Base-by-base conservation (phyloP, 2,113 vertebrate species). In the Oryzias celebensis region DNA sequence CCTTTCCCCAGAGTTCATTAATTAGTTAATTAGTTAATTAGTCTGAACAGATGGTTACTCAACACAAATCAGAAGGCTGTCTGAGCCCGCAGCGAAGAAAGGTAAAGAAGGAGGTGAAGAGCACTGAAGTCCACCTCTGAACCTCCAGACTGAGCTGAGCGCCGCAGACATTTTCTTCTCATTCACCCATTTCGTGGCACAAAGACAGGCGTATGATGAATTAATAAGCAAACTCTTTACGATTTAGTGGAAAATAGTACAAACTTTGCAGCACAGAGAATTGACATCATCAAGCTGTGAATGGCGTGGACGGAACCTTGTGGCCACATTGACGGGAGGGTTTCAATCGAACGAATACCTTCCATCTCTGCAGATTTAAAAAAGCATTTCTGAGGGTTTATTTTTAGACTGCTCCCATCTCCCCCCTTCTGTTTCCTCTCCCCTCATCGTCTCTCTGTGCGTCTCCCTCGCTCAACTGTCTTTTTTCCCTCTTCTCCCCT, bases 21-120 rank as follows among this genome's bases (percentile, higher is more conserved):
- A 92, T 92, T 90, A 90, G 90, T 89, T 91, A 90, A 92, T 91
- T 90, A 91, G 90, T 91, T 90, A 89, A 92, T 92, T 91, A 92
- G 89, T 88, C 82, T 65, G 81, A 91, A 82, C 91, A 92, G 91
- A 92, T 92, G 91, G 90, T 85, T 82, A 42, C 80, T 83, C 85
- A 85, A 82, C 86, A 89, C 86, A 88, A 86, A 90, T 90, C 87
- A 90, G 87, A 82, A 81, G 78, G 84, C 85, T 89, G 52, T 64
- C 23, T 71, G 48, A 80, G 83, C 85, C 75, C 8, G 82, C 77
- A 83, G 88, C 82, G 83, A 62, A 85, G 73, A 71, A 82, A 85
- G 80, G 85, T 77, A 70, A 20, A 20, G 81, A 64, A 74, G 77
- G 81, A 87, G 87, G 85, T 85, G 85, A 88, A 73, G 58, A 36